Conservation (phyloP, 2,888 invertebrate species). For the Sinohyriopsis cumingii region DNA sequence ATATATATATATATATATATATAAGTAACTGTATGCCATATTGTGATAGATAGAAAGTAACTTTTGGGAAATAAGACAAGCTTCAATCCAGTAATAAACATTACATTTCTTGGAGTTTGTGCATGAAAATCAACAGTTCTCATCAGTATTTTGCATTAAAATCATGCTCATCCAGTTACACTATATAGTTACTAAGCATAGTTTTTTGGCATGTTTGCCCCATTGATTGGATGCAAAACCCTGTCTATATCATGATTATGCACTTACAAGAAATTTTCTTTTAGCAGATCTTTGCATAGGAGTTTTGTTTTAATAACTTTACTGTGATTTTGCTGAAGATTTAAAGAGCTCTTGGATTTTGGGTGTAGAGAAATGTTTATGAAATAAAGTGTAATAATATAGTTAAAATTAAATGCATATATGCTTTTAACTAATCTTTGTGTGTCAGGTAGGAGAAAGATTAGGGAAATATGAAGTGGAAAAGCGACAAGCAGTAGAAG, state of each 20-base stretch:
- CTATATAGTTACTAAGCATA: no score
- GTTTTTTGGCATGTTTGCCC: not conserved
- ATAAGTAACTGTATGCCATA: no score
- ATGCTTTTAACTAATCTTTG: not conserved
- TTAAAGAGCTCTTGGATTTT: not conserved
- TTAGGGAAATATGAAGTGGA: slow-evolving; percentile 92
- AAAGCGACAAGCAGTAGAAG: slow-evolving; percentile 91
- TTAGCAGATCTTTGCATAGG: not conserved
- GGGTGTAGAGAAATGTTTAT: not conserved
- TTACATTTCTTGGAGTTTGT: no score
- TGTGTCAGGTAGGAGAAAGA: slow-evolving; percentile 83
- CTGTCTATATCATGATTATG: no score
- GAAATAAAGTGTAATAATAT: no score
- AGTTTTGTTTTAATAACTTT: not conserved
- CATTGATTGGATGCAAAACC: not conserved
- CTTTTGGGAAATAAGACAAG: no score
- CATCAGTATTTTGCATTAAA: no score
- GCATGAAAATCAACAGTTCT: no score
- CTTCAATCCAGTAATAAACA: no score
- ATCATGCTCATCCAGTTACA: no score
- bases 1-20: no score
- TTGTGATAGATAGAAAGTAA: no score
- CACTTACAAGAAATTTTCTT: not conserved
- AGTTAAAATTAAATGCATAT: not conserved
- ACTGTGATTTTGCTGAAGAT: not conserved